These are phyloP conservation scores for Plemyria rubiginata DNA, from an alignment of 2,888 invertebrate species.

Conservation along the genomic window DNA sequence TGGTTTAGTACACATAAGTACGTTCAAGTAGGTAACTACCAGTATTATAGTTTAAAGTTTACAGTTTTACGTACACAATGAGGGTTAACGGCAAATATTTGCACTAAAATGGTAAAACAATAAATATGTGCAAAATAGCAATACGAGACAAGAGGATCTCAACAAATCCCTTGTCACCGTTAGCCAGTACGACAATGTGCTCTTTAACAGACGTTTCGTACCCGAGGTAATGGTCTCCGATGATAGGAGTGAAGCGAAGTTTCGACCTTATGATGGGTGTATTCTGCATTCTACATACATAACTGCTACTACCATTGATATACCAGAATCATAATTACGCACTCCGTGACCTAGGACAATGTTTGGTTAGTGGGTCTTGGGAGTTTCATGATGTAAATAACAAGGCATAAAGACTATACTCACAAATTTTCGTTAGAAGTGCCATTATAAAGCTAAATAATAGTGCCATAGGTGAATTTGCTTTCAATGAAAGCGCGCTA, in stretches of 20 bases:
- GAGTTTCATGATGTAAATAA: constrained; percentile 34
- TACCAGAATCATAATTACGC: constrained; percentile 9
- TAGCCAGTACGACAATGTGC: background rate
- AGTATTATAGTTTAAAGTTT: too few relatives aligned
- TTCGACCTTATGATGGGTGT: background rate
- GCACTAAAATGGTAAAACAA: too few relatives aligned
- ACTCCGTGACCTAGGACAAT: constrained; percentile 49
- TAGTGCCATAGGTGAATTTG: background rate
- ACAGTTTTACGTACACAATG: too few relatives aligned
- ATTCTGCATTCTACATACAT: constrained; percentile 6
- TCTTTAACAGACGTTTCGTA: background rate
- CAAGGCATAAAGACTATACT: background rate
- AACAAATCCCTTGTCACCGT: background rate
- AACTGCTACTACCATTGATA: constrained; percentile 11
- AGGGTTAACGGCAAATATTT: too few relatives aligned
- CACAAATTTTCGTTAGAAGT: constrained; percentile 8
- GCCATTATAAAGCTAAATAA: background rate
- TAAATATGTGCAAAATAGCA: too few relatives aligned
- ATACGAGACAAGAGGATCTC: background rate
- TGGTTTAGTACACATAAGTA: too few relatives aligned
- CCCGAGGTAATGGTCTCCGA: too few relatives aligned
- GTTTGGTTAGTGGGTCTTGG: constrained; percentile 37
- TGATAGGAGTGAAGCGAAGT: background rate
- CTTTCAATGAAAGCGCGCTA: too few relatives aligned
- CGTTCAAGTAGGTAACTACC: too few relatives aligned